A percentile compares a stretch with the other conserved stretches of the same genome.
phyloP scores from a whole-genome alignment of 2,113 vertebrate species.

The Grus americana region DNA sequence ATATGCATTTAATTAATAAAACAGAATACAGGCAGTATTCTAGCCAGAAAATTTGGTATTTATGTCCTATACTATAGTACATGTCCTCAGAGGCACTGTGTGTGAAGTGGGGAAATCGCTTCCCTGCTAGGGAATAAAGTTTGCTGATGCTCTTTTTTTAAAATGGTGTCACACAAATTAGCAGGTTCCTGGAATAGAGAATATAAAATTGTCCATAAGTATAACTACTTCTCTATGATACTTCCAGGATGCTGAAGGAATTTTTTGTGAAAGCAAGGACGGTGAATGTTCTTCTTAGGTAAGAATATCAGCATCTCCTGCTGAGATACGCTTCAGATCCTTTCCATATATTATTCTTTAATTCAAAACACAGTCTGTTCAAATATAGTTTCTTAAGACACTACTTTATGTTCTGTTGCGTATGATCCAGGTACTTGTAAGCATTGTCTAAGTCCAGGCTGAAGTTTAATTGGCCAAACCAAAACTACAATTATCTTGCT shows the following conservation, averaged over 20 bases:
- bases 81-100: neutral
- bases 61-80: neutral
- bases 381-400: neutral
- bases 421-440: neutral
- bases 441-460: neutral
- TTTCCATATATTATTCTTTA: neutral
- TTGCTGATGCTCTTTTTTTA: neutral
- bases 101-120: neutral
- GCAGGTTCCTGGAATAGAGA: neutral
- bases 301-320: neutral
- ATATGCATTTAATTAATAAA: neutral
- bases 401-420: neutral
- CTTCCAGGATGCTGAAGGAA: neutral
- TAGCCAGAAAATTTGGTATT: neutral
- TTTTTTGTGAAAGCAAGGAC: neutral
- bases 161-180: neutral
- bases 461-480: neutral
- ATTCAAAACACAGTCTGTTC: neutral
- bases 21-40: neutral
- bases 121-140: neutral
- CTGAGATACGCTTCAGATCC: neutral
- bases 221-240: neutral
- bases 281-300: neutral
- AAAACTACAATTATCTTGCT: neutral
- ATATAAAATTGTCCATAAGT: neutral